A percentile compares a stretch with the other conserved stretches of the same genome.
Conservation (phyloP, 2,797 vertebrate genomes). For the Danio choprae region DNA sequence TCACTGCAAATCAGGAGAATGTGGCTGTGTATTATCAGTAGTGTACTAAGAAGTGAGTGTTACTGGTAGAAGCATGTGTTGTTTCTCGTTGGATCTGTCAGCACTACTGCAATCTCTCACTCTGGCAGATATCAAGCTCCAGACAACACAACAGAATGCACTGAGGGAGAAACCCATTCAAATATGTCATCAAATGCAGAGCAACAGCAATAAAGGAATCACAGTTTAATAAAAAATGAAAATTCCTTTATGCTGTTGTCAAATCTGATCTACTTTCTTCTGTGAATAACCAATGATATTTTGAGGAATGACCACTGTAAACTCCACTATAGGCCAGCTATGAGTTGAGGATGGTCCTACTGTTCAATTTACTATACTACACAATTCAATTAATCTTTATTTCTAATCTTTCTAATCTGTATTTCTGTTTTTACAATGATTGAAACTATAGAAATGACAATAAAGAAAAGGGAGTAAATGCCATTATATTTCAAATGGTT, state of each 20-base stretch:
- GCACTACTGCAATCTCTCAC: constrained; percentile 8
- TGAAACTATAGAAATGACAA: too few relatives aligned
- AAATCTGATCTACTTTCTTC: neutral
- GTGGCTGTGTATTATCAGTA: constrained; percentile 54
- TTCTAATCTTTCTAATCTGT: too few relatives aligned
- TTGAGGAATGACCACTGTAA: neutral
- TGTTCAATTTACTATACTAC: too few relatives aligned
- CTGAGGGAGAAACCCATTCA: neutral
- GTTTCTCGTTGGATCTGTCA: neutral
- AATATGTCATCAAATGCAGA: neutral
- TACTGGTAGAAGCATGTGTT: constrained; percentile 35
- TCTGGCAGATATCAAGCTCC: constrained; percentile 1
- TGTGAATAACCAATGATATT: neutral
- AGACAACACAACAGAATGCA: neutral
- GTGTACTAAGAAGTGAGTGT: neutral
- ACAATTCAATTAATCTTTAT: too few relatives aligned
- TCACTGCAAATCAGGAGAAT: constrained; percentile 53
- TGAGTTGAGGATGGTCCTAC: neutral
- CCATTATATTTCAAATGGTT: too few relatives aligned
- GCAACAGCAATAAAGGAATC: neutral
- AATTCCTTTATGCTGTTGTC: neutral
- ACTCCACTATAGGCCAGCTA: neutral
- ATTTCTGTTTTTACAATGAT: too few relatives aligned
- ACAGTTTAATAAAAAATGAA: neutral
- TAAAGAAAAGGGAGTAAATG: too few relatives aligned